Base-by-base conservation (phyloP, 1,140 invertebrate species). In the Eriosoma lanigerum region DNA sequence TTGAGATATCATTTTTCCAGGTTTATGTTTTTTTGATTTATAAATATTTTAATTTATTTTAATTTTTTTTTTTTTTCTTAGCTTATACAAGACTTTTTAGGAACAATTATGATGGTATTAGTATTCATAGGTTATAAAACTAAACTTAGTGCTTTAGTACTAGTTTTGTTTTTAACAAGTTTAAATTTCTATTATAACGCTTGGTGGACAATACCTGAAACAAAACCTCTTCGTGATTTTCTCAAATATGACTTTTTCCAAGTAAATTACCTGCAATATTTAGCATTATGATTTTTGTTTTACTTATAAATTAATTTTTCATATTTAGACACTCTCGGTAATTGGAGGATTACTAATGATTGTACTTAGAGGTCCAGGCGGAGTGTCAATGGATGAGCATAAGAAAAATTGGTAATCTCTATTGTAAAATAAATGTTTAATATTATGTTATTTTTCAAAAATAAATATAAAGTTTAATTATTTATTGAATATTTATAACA, bases 221-320 rank as follows among this genome's bases (percentile, higher is more conserved):
- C 98, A 86, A 96, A 96, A 85, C 95, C 97, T 21, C 92, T 99
- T 82, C 90, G 97, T 86, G 98, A 99, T 88, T 99, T 99, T 88
- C 91, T 99, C 62, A 99, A 99, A 90, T 99, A 99, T 85, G 98
- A 99, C 87, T 99, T 99, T 89, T 99, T 99, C 92, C 94, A 96
- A 91, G 94, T 95, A 87, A 88, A 84, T 26, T 32, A 17, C 15
- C 9, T 80, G 32, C 50, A 50, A 8, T 46, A 32, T 50, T 32
- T 82, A 24, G 76, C 60, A 50, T 60, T 21, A 58, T n/a, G n/a
- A n/a, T n/a, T 38, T 26, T 64, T 81, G 15, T 52, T 24, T 66
- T 78, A 44, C 75, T 82, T 60, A 82, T 83, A 82, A 75, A 82
- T 81, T 83, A 82, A 38, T 82, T 84, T 85, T 83, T 24, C 62